Conservation (phyloP, 1,140 invertebrate genomes). For the Scylla paramamosain region DNA sequence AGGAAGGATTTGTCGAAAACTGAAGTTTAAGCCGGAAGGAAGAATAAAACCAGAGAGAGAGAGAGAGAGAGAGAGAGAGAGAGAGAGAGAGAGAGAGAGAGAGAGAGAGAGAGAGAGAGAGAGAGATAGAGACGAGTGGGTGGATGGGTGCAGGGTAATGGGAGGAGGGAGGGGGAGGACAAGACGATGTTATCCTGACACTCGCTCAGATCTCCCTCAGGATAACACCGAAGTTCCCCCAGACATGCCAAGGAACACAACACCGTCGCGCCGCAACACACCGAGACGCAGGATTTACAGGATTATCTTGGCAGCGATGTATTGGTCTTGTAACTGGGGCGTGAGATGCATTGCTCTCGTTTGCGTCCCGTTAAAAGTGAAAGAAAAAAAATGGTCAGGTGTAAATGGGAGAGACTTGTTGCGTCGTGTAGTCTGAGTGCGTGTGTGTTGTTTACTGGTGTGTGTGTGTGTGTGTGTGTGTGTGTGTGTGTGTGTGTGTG, state of each 20-base stretch:
- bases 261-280: too few species aligned
- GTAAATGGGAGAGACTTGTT: neutral
- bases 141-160: neutral
- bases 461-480: constrained; percentile 7
- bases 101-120: neutral
- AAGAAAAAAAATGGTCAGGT: neutral
- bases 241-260: too few species aligned
- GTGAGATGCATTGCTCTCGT: too few species aligned
- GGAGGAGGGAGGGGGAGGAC: neutral
- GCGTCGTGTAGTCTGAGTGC: neutral
- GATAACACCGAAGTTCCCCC: too few species aligned
- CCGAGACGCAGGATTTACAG: too few species aligned
- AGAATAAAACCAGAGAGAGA: neutral
- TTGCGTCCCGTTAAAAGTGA: neutral
- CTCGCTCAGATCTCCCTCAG: too few species aligned
- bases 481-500: neutral
- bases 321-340: too few species aligned
- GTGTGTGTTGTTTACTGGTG: neutral
- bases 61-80: constrained; percentile 17
- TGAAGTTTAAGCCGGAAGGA: too few species aligned
- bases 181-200: too few species aligned
- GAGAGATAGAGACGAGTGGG: neutral
- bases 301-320: too few species aligned
- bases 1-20: neutral
- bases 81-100: neutral